Evolutionary conservation across 2,113 vertebrate species (phyloP), one percentile per base, ranked within the genome.

Genomic region (Psilopogon haemacephalus): DNA sequence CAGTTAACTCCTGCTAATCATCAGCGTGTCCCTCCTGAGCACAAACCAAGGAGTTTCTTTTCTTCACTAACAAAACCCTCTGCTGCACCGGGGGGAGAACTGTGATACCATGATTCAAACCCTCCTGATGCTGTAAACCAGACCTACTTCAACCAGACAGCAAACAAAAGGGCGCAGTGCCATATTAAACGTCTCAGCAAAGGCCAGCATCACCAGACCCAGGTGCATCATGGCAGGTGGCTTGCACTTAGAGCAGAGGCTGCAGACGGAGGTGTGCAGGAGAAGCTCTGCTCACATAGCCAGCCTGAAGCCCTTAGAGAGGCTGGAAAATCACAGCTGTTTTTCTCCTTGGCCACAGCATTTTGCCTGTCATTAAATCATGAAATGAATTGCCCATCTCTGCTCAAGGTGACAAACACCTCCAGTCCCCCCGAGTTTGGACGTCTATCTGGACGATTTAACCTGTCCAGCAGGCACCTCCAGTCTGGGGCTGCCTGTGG

Each of bases 1-100:
- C 65, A 58, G 54, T 93, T 94, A 89, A 92, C 83, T 81, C 83
- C 76, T 50, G 48, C 33, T 95, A 95, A 81, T 93, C 84, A 75
- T n/a, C 8, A 69, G 42, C 65, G 50, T 11, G 24, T 52, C 71
- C 88, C 91, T 93, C 52, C 64, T 90, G 60, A 77, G 79, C 64
- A 80, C 68, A 90, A 80, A 91, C n/a, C 62, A 89, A 65, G 28
- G 54, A 84, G 59, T 84, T 95, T 86, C 81, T 75, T 64, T 90
- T 92, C 81, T 89, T 82, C 60, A 18, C 44, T 71, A 74, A 70
- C 78, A 89, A 87, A 96, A 92, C 44, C 71, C 86, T 77, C 74
- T 11, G 40, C 55, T 79, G 64, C 59, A 50, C n/a, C 16, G 17
- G 12, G 77, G 80, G 76, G 90, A 90, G 93, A 93, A 71, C 76